Evolutionary conservation across 2,888 invertebrate genomes (phyloP), one percentile per base, ranked within the genome.

Genomic region (Drosophila cognata): DNA sequence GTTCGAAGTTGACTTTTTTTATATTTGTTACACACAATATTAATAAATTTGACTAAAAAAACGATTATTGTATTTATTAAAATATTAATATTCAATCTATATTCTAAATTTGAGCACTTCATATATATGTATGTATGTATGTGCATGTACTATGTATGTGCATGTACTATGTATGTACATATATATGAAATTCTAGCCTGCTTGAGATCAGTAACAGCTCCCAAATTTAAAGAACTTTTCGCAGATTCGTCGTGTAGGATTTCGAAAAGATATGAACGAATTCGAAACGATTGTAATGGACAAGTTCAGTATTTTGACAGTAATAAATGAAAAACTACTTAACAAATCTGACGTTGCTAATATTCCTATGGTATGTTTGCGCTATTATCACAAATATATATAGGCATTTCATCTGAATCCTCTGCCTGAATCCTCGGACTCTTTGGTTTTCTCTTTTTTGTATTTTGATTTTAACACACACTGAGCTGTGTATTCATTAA

Each of bases 11-110:
- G n/a, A 41, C n/a, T 29, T 41, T 29, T 41, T 56, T 41, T 29
- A 10, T 41, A 57, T 28, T 21, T 18, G 41, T 31, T 31, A 57
- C 41, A 21, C 31, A 57, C 57, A 57, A 57, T 43, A 43, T 57
- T 43, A 57, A 57, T 57, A 57, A 57, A 57, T 57, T 57, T 43
- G n/a, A 57, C 13, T 43, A 57, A 57, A 41, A 57, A 21, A 41
- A 8, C 13, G 31, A 31, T 57, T 53, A 33, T 58, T 52, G 16
- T 51, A 29, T 41, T 53, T 41, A 38, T 57, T 56, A 51, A 64
- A 38, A 50, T 57, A 55, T 38, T 18, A 46, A 53, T 46, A 25
- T 52, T 38, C 18, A 56, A 48, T 36, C 16, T 43, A 21, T 33
- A 31, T 25, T 43, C 18, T 29, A 57, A 29, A 43, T 57, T 41